Percentiles rank a stretch among this genome's conserved stretches.
Evolutionary conservation across 37 sponge, comb jelly and placozoan species (phyloP).

Genomic region (Tethya wilhelma): DNA sequence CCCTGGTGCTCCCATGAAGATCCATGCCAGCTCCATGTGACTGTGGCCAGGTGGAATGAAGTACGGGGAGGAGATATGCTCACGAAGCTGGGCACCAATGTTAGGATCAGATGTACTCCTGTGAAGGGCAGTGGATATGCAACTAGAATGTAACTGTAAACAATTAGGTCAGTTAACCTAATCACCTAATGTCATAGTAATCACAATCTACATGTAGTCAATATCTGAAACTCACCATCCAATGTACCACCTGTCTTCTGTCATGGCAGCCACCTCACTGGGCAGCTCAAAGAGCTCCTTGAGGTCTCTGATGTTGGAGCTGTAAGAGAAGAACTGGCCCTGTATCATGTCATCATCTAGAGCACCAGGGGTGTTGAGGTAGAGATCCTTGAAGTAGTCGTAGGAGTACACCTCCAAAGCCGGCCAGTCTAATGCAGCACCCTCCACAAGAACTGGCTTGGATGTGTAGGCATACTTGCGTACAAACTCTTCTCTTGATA

Average conservation of each 20-base stretch:
- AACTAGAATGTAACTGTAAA: no score
- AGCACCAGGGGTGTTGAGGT: slow-evolving; percentile 48
- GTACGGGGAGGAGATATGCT: slow-evolving; percentile 53
- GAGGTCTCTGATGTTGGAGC: slow-evolving; percentile 58
- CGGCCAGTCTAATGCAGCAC: slow-evolving; percentile 67
- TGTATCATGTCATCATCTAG: slow-evolving; percentile 31
- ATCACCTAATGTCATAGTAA: neutral
- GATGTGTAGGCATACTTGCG: slow-evolving; percentile 45
- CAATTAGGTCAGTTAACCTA: no score
- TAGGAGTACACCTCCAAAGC: slow-evolving; percentile 64
- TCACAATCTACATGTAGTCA: neutral
- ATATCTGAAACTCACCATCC: slow-evolving; percentile 78
- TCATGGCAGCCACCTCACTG: slow-evolving; percentile 40
- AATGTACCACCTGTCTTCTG: slow-evolving; percentile 84
- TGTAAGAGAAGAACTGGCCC: slow-evolving; percentile 86
- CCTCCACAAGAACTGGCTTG: slow-evolving; percentile 71
- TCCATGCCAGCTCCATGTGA: slow-evolving; percentile 58
- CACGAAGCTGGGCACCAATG: slow-evolving; percentile 51
- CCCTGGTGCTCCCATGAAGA: slow-evolving; percentile 91
- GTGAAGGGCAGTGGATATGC: neutral
- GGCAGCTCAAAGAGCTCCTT: slow-evolving; percentile 69
- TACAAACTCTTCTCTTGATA: slow-evolving; percentile 58
- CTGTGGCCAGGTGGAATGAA: slow-evolving; percentile 52
- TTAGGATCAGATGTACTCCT: slow-evolving; percentile 77
- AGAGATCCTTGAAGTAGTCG: slow-evolving; percentile 74